These are phyloP conservation scores for Myrmophylax atrothorax DNA, from an alignment of 2,113 vertebrate genomes.

Conservation along the genomic window DNA sequence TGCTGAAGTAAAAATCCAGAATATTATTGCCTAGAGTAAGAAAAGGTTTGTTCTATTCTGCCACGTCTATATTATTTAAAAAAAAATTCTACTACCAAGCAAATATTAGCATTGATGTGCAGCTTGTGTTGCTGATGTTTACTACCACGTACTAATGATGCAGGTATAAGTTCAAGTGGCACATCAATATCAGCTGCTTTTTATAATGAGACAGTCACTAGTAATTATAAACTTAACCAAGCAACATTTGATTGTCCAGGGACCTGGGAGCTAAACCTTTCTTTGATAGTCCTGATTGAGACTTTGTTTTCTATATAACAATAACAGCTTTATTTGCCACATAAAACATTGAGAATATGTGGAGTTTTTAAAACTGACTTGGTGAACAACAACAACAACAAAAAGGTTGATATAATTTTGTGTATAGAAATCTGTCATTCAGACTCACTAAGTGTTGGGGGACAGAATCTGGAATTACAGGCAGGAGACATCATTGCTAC, in stretches of 20 bases:
- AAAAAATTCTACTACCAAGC: not conserved
- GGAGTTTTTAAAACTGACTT: not conserved
- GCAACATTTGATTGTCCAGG: slow-evolving; percentile 12
- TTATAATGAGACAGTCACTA: slow-evolving; percentile 54
- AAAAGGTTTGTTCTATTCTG: not conserved
- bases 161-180: slow-evolving; percentile 35
- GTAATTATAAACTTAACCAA: slow-evolving; percentile 66
- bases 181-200: slow-evolving; percentile 38
- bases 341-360: not conserved
- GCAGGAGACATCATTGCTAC: rapidly evolving
- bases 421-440: not conserved
- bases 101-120: not conserved
- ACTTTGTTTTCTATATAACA: not conserved
- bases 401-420: not conserved
- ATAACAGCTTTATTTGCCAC: not conserved
- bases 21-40: not conserved
- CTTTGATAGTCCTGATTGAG: not conserved
- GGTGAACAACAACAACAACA: not conserved
- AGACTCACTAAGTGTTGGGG: not conserved
- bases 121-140: not conserved
- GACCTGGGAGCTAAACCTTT: slow-evolving; percentile 21
- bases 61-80: not conserved
- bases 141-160: not conserved
- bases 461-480: not conserved
- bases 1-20: not conserved